Base-by-base conservation (phyloP, 1,140 invertebrate species). In the Drosophila funebris region DNA sequence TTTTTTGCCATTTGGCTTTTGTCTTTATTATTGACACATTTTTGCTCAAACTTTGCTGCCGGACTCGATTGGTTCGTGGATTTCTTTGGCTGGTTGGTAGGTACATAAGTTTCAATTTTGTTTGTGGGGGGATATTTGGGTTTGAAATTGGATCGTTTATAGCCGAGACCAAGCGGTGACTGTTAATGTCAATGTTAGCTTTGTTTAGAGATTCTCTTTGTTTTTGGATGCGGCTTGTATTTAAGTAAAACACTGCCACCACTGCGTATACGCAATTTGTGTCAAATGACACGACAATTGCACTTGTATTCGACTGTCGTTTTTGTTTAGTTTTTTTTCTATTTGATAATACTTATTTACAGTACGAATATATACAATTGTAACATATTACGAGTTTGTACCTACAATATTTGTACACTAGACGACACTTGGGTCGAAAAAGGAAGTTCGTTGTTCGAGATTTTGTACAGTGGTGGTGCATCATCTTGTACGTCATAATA, bases 211-310 rank as follows among this genome's bases (percentile, higher is more conserved):
- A n/a, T n/a, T n/a, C n/a, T n/a, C n/a, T n/a, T 57, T 46, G 20
- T 9, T 58, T 36, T 67, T 44, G 56, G 39, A 77, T 77, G 83
- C 77, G 75, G 77, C 75, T 71, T 76, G 63, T 69, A 88, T 91
- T 74, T 91, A 91, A 91, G 90, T 91, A 91, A 90, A 91, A 91
- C 90, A 91, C 90, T 91, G 90, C 90, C 90, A 91, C 90, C 90
- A 91, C 90, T 91, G 90, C 90, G 90, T 79, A 91, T 88, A 70
- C 75, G 84, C 73, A 81, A 88, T 83, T 41, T 67, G 57, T 71
- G 63, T 81, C 77, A 73, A 71, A 48, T 57, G 14, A 31, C 48
- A 52, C 77, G 54, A 76, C 70, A 64, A 88, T 75, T 83, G 75
- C 76, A 68, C 52, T 87, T 58, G 61, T 85, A 68, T 62, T 82